Evolutionary conservation across 2,113 vertebrate species (phyloP).

Genomic region (Microtus ochrogaster): DNA sequence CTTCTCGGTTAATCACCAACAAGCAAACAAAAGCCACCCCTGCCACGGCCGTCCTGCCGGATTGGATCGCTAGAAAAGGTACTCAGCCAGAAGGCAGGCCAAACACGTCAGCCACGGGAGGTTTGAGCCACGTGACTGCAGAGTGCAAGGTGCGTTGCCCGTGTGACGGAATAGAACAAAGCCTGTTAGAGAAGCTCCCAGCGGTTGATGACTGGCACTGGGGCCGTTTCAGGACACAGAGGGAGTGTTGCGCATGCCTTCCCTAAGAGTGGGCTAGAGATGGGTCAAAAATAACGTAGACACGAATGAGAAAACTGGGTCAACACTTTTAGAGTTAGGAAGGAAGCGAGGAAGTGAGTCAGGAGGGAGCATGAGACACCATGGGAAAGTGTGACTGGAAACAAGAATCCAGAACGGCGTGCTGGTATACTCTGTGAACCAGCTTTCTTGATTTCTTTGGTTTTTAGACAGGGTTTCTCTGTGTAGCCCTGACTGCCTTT

Average conservation of each 20-base stretch:
- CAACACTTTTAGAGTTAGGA: constrained; percentile 54
- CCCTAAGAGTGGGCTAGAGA: not conserved
- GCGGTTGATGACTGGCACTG: not conserved
- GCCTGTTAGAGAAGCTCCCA: not conserved
- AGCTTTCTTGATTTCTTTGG: not conserved
- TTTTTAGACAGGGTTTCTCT: not conserved
- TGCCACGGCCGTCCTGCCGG: not conserved
- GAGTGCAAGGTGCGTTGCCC: not conserved
- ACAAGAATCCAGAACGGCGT: not conserved
- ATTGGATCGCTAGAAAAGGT: not conserved
- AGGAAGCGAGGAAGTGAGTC: not conserved
- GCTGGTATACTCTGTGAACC: not conserved
- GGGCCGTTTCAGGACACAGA: not conserved
- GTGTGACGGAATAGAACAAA: not conserved
- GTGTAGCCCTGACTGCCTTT: not conserved
- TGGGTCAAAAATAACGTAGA: constrained; percentile 7
- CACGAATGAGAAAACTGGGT: constrained; percentile 20
- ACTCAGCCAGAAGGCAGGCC: constrained; percentile 19
- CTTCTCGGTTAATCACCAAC: not conserved
- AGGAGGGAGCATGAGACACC: constrained; percentile 5
- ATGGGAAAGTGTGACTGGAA: constrained; percentile 36
- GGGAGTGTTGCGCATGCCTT: not conserved
- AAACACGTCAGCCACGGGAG: not conserved
- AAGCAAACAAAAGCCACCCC: constrained; percentile 1
- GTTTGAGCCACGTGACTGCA: not conserved